These are phyloP conservation scores for Lepus americanus DNA, from an alignment of 2,113 vertebrate genomes.

Conservation along the genomic window DNA sequence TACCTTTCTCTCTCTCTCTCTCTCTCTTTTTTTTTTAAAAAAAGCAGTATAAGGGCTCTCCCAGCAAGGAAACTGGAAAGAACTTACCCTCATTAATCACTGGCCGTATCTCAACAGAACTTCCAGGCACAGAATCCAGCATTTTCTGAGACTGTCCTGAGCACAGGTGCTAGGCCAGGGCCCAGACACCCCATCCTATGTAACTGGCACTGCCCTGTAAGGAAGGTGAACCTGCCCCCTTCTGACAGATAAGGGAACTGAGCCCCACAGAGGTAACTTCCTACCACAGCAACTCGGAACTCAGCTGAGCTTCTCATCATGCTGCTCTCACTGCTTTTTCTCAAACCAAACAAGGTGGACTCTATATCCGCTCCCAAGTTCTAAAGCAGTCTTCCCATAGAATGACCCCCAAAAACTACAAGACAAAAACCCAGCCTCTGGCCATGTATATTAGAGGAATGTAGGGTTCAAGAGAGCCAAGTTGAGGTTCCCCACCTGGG, in stretches of 20 bases:
- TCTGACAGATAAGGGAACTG: not conserved
- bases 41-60: too few relatives aligned
- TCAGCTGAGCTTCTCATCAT: not conserved
- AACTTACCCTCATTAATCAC: too few relatives aligned
- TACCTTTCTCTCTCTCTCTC: too few relatives aligned
- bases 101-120: too few relatives aligned
- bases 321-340: too few relatives aligned
- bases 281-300: accelerated
- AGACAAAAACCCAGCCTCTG: too few relatives aligned
- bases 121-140: too few relatives aligned
- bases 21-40: too few relatives aligned
- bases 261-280: not conserved
- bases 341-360: not conserved
- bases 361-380: not conserved
- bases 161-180: accelerated
- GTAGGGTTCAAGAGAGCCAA: not conserved
- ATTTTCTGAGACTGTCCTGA: not conserved
- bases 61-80: not conserved
- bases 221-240: not conserved
- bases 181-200: too few relatives aligned
- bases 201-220: not conserved
- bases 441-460: too few relatives aligned
- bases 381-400: too few relatives aligned
- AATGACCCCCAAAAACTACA: too few relatives aligned
- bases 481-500: not conserved